Evolutionary conservation across 92 coral and sea anemone species (phyloP).

Genomic region (Virgularia gustaviana): DNA sequence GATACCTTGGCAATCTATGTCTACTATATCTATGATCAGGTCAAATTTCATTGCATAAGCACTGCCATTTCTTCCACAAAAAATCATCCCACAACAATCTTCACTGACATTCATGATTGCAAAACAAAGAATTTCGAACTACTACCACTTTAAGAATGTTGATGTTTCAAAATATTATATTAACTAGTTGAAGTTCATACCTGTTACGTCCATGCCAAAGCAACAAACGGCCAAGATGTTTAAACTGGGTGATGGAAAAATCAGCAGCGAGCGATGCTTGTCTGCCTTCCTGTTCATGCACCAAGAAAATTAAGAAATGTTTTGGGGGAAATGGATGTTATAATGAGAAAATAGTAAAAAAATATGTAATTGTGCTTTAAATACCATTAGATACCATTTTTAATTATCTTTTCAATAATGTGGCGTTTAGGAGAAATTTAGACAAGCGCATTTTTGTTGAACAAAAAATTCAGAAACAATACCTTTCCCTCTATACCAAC

Average conservation of each 20-base stretch:
- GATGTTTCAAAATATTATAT: neutral
- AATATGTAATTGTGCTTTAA: neutral
- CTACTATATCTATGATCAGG: no score
- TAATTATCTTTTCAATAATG: no score
- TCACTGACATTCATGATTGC: neutral
- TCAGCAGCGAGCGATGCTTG: conserved; percentile 99
- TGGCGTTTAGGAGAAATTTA: no score
- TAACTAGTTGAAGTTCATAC: conserved; percentile 28
- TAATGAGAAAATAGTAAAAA: neutral
- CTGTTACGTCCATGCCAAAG: conserved; percentile 99
- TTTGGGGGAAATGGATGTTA: neutral
- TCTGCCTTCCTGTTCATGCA: conserved; percentile 99
- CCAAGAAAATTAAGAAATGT: conserved; percentile 11
- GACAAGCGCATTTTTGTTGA: no score
- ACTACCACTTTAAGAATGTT: neutral
- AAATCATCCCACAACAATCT: neutral
- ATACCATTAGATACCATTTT: neutral
- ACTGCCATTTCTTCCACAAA: no score
- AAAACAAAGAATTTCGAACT: neutral
- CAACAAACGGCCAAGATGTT: conserved; percentile 74
- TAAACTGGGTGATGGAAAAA: conserved; percentile 92
- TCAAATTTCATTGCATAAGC: no score
- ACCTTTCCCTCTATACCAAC: conserved; percentile 99
- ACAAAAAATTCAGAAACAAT: no score
- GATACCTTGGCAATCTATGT: no score